Evolutionary conservation across 2,888 invertebrate genomes (phyloP).

Genomic region (Bruchidius siliquastri): DNA sequence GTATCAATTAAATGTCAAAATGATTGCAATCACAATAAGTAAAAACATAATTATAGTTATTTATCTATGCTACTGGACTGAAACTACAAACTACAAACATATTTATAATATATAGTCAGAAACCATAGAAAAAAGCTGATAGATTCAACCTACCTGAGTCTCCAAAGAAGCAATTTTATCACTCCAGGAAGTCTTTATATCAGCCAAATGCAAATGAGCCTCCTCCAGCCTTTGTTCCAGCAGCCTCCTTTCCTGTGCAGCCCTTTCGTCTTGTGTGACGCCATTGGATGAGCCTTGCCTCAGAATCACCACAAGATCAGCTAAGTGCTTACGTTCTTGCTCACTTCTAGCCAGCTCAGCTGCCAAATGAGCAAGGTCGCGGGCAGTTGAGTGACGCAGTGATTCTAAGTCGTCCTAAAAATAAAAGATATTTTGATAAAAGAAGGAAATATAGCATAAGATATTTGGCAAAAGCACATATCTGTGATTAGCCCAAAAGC

Average conservation of each 20-base stretch:
- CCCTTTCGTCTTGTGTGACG: constrained; percentile 51
- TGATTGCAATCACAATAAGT: too few species aligned
- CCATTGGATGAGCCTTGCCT: constrained; percentile 48
- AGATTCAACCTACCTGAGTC: constrained; percentile 63
- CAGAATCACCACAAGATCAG: constrained; percentile 58
- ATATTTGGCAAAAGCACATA: constrained; percentile 42
- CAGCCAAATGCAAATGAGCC: constrained; percentile 78
- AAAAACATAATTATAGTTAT: too few species aligned
- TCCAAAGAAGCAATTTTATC: constrained; percentile 83
- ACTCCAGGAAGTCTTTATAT: constrained; percentile 89
- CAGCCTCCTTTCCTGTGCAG: constrained; percentile 59
- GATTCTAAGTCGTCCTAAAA: constrained; percentile 75
- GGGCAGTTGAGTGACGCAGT: constrained; percentile 66
- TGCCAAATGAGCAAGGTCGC: constrained; percentile 64
- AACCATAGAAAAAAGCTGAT: background rate
- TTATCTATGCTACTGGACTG: too few species aligned
- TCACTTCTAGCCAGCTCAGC: constrained; percentile 69
- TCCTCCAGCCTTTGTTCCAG: constrained; percentile 78
- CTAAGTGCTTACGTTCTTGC: constrained; percentile 69
- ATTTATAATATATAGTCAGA: background rate
- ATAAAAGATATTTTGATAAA: constrained; percentile 5
- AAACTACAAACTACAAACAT: too few species aligned
- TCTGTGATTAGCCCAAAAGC: constrained; percentile 42
- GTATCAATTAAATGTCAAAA: too few species aligned
- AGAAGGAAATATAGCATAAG: background rate